A percentile compares a stretch with the other conserved stretches of the same genome.
Conservation (phyloP, 2,113 vertebrate species). For the Pelobates fuscus region DNA sequence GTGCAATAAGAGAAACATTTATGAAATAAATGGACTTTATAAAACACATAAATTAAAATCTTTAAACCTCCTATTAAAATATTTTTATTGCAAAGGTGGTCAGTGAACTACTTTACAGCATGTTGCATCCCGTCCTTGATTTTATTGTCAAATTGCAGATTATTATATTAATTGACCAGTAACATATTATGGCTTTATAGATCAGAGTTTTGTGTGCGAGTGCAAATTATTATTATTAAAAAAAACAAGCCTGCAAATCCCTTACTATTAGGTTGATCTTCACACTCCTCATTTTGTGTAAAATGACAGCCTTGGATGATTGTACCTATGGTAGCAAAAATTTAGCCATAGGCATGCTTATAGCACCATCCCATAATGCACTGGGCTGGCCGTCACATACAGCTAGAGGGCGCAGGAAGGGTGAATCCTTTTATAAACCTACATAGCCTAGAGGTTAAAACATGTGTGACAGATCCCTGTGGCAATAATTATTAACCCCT, state of each 20-base stretch:
- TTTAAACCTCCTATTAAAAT: too few species aligned
- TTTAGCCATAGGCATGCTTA: slow-evolving; percentile 39
- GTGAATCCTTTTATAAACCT: neutral
- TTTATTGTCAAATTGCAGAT: too few species aligned
- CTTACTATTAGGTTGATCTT: slow-evolving; percentile 8
- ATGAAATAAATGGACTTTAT: too few species aligned
- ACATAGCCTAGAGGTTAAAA: too few species aligned
- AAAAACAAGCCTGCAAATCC: neutral
- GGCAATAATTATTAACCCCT: too few species aligned
- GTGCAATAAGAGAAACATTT: too few species aligned
- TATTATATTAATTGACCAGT: too few species aligned
- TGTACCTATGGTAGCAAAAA: slow-evolving; percentile 38
- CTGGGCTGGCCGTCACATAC: slow-evolving; percentile 25
- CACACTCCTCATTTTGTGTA: slow-evolving; percentile 3
- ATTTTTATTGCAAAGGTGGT: too few species aligned
- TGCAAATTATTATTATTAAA: neutral
- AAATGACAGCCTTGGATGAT: slow-evolving; percentile 33
- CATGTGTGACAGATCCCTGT: too few species aligned
- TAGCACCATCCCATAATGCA: slow-evolving; percentile 41
- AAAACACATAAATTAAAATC: too few species aligned
- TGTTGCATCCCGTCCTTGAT: too few species aligned
- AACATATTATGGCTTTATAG: neutral
- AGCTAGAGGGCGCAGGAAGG: slow-evolving; percentile 15
- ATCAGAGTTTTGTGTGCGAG: neutral
- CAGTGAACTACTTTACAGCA: too few species aligned